A percentile compares a stretch with the other conserved stretches of the same genome.
Evolutionary conservation across 2,113 vertebrate species (phyloP).

Genomic region (Vulpes vulpes): DNA sequence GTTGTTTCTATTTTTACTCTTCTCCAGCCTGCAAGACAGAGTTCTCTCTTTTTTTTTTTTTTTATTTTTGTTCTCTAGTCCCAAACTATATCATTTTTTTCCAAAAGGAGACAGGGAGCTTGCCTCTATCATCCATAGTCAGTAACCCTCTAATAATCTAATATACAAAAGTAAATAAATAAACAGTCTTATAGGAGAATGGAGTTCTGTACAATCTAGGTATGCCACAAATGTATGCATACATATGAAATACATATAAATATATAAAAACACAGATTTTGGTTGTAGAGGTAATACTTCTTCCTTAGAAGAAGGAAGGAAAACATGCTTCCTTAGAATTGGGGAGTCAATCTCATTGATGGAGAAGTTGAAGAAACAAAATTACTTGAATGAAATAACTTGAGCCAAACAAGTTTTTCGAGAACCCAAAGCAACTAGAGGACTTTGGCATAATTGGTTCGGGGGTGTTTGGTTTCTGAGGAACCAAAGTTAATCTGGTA

Average conservation of each 20-base stretch:
- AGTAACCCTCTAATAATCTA: background rate
- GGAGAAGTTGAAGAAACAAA: background rate
- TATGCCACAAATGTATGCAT: background rate
- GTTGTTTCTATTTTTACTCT: background rate
- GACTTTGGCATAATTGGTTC: no score
- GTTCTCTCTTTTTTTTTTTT: background rate
- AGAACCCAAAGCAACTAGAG: background rate
- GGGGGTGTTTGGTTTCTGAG: no score
- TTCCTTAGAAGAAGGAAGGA: no score
- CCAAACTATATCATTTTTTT: background rate
- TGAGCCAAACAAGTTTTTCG: background rate
- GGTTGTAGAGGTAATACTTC: background rate
- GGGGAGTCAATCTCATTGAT: background rate
- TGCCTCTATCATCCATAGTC: background rate
- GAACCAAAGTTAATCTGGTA: no score
- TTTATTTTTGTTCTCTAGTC: background rate
- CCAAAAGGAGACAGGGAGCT: background rate
- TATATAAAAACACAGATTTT: background rate
- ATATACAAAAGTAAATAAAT: background rate
- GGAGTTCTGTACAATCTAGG: background rate
- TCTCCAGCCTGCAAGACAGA: background rate
- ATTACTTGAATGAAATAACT: background rate
- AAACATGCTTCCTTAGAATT: background rate
- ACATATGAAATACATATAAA: background rate
- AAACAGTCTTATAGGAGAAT: background rate